A percentile compares a stretch with the other conserved stretches of the same genome.
Conservation (phyloP, 2,797 vertebrate species). For the Prunella strophiata region DNA sequence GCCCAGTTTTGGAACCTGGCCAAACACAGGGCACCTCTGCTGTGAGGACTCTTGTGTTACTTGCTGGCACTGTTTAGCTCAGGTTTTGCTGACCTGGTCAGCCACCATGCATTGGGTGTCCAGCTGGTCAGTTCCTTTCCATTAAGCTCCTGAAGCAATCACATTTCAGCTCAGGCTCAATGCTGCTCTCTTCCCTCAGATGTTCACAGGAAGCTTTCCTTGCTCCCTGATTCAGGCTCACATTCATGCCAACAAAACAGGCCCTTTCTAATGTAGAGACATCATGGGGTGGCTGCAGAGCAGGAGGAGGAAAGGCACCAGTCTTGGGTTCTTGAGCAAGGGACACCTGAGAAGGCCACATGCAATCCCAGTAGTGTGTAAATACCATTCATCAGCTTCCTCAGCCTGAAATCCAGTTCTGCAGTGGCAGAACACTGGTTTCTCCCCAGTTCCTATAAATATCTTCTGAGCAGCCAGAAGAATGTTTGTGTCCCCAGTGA, state of each 20-base stretch:
- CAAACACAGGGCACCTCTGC: background rate
- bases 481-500: background rate
- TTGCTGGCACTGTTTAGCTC: background rate
- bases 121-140: background rate
- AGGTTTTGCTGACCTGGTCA: background rate
- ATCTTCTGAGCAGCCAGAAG: background rate
- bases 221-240: background rate
- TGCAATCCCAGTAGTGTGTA: background rate
- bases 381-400: background rate
- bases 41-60: background rate
- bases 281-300: background rate
- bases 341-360: background rate
- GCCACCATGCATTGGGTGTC: background rate
- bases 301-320: background rate
- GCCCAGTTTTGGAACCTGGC: background rate
- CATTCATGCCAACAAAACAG: background rate
- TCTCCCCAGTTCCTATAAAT: background rate
- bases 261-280: background rate
- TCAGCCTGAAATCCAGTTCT: background rate
- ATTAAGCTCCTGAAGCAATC: background rate
- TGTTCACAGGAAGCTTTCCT: background rate
- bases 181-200: background rate
- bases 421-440: background rate
- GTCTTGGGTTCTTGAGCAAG: background rate
- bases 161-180: accelerated